Base-by-base conservation (phyloP, 2,113 vertebrate genomes). In the Mola mola region DNA sequence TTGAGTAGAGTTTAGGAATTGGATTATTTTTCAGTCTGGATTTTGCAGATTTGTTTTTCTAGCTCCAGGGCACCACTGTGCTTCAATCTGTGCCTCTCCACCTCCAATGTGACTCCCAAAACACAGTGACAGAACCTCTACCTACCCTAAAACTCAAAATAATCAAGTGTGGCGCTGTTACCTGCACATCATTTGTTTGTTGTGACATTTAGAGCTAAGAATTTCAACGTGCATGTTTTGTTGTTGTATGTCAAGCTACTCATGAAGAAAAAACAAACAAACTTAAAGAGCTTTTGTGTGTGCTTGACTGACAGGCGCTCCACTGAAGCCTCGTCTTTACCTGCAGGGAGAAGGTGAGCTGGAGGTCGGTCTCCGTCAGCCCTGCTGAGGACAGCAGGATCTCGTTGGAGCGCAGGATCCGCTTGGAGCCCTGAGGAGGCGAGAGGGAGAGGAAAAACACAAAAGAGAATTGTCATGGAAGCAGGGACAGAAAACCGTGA, bases 381-480 rank as follows among this genome's bases (percentile, higher is more conserved):
- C 95, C 94, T 1, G 93, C 93, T 2, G 92, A 88, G 11, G 95
- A 93, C 72, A 97, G 82, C 61, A 93, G 85, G 70, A 97, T 97
- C 87, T 97, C 95, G 2, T 97, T 97, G 78, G 95, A 96, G 33
- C 95, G 93, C 71, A 97, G 91, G 82, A 97, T 96, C 34, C 95
- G 83, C 77, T 97, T 97, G 4, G 95, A 96, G 42, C 95, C 95
- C 95, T 97, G 83, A 68, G 36, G 19, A 76, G 29, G 25, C 8
- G 17, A 64, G 17, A 21, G 9, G 31, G 21, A 33, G 28, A 53
- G 25, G 29, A 56, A 34, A 34, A 8, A 33, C 29, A 36, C 31
- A 50, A 53, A 38, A 25, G n/a, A 53, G 6, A 51, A 62, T 12
- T 0, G 37, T 12, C 2, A n/a, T 15, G 13, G 51, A 34, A 40